Conservation (phyloP, 2,113 vertebrate genomes). For the Mesoclemmys tuberculata region DNA sequence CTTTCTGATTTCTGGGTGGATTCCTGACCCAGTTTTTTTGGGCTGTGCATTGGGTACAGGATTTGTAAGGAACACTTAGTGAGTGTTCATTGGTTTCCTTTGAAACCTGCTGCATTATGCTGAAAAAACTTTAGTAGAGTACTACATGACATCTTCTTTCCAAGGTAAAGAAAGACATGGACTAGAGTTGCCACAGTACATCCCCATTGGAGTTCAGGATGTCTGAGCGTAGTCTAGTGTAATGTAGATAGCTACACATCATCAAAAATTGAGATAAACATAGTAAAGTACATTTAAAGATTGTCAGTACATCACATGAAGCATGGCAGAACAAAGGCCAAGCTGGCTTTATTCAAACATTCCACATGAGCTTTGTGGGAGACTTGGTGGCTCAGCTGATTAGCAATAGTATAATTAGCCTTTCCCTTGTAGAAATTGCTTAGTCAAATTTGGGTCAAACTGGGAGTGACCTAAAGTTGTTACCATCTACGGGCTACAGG, state of each 20-base stretch:
- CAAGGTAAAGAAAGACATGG: not conserved
- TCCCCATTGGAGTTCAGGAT: not conserved
- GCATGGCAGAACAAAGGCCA: not conserved
- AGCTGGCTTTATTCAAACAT: not conserved
- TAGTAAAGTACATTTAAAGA: not conserved
- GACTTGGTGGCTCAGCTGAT: not conserved
- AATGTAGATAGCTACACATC: not conserved
- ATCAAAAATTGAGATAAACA: not conserved
- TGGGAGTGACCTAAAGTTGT: not conserved
- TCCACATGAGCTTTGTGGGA: not conserved
- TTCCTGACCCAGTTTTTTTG: not conserved
- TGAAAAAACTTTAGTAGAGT: not conserved
- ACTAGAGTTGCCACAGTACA: accelerated
- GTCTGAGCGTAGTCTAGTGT: not conserved
- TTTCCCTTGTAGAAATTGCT: not conserved
- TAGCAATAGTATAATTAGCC: not conserved
- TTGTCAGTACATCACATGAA: not conserved
- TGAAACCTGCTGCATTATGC: not conserved
- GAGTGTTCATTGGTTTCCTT: not conserved
- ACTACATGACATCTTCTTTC: not conserved
- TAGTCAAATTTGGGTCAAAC: not conserved
- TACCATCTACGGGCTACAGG: not conserved
- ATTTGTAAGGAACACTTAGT: not conserved
- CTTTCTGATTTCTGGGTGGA: not conserved
- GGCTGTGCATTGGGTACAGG: not conserved